A percentile compares a stretch with the other conserved stretches of the same genome.
These are phyloP conservation scores for Zonitis immaculata DNA, from an alignment of 2,888 invertebrate species.

Conservation along the genomic window DNA sequence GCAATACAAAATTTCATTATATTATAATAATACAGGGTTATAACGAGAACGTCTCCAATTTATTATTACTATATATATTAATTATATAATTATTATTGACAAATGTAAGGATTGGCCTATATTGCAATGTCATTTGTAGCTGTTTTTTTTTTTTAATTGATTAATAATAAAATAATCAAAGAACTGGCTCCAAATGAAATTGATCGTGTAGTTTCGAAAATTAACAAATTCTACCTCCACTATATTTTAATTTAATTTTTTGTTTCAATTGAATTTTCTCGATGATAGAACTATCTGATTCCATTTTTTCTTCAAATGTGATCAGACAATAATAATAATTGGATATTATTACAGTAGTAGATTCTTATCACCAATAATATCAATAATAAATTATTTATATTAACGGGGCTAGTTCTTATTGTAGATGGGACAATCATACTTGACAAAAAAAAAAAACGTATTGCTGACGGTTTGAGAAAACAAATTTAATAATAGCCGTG, in stretches of 20 bases:
- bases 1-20: slow-evolving; percentile 38
- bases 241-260: not conserved
- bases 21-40: slow-evolving; percentile 36
- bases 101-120: not conserved
- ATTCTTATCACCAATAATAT: too few relatives aligned
- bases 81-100: not conserved
- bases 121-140: too few relatives aligned
- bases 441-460: too few relatives aligned
- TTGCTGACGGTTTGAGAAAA: too few relatives aligned
- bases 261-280: not conserved
- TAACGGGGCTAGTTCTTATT: slow-evolving; percentile 7
- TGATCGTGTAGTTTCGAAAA: not conserved
- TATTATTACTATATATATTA: slow-evolving; percentile 9
- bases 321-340: not conserved
- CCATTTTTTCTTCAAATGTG: not conserved
- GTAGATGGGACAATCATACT: too few relatives aligned
- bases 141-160: too few relatives aligned
- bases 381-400: too few relatives aligned
- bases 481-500: too few relatives aligned
- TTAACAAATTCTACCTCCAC: not conserved
- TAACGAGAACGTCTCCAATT: slow-evolving; percentile 23
- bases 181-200: not conserved
- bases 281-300: not conserved
- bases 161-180: not conserved
- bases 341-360: too few relatives aligned